A percentile compares a stretch with the other conserved stretches of the same genome.
Conservation (phyloP, 2,113 vertebrate genomes). For the Chrysemys picta region DNA sequence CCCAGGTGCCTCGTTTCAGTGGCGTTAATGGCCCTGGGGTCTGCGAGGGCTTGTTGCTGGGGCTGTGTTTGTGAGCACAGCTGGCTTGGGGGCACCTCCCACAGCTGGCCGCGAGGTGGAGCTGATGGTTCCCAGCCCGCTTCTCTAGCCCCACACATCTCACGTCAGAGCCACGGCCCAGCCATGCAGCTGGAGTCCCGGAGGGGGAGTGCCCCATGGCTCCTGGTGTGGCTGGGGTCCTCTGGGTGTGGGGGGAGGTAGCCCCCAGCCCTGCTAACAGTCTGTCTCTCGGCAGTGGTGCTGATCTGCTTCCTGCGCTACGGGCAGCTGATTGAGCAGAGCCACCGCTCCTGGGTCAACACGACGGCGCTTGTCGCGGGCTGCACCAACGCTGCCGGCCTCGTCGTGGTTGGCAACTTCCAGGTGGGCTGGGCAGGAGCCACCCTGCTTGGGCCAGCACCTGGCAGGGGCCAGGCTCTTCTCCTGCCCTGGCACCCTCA, state of each 20-base stretch:
- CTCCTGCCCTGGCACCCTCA: not conserved
- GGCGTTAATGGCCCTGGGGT: too few relatives aligned
- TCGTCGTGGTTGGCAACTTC: slow-evolving; percentile 93
- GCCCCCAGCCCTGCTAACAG: too few relatives aligned
- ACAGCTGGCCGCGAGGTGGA: not conserved
- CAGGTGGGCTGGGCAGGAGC: slow-evolving; percentile 79
- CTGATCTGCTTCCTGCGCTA: slow-evolving; percentile 92
- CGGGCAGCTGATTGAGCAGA: slow-evolving; percentile 90
- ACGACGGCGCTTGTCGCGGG: slow-evolving; percentile 88
- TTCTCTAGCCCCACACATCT: not conserved
- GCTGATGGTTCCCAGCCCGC: too few relatives aligned
- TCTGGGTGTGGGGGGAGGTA: not conserved
- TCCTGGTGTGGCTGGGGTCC: too few relatives aligned
- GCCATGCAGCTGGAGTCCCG: too few relatives aligned
- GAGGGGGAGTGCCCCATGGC: too few relatives aligned
- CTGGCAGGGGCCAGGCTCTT: not conserved
- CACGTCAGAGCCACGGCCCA: too few relatives aligned
- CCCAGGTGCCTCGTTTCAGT: too few relatives aligned
- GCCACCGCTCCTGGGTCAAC: slow-evolving; percentile 89
- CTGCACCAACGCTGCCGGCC: slow-evolving; percentile 88
- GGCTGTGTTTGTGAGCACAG: too few relatives aligned
- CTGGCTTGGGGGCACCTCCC: too few relatives aligned
- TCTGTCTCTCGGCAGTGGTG: slow-evolving; percentile 81
- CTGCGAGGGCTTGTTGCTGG: too few relatives aligned
- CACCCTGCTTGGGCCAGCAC: too few relatives aligned